A percentile compares a stretch with the other conserved stretches of the same genome.
Evolutionary conservation across 2,797 vertebrate genomes (phyloP).

Genomic region (Chelidonichthys spinosus): DNA sequence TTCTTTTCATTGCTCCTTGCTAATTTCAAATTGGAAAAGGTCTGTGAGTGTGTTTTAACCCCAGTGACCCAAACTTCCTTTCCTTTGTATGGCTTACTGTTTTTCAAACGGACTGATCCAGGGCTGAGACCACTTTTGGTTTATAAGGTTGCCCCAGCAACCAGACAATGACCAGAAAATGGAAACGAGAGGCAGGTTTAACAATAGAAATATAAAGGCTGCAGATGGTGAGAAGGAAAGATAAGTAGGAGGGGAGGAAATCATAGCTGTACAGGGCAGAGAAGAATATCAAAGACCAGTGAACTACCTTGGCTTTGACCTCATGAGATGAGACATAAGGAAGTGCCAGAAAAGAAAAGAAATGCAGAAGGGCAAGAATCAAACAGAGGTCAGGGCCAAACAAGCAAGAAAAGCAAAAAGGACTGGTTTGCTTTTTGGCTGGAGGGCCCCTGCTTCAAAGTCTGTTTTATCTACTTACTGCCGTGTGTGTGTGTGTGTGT

Average conservation of each 20-base stretch:
- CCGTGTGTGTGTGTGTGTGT: neutral
- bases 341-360: slow-evolving; percentile 21
- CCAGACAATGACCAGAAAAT: slow-evolving; percentile 71
- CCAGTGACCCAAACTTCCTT: slow-evolving; percentile 33
- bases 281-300: slow-evolving; percentile 50
- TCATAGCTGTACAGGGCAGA: slow-evolving; percentile 21
- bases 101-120: slow-evolving; percentile 50
- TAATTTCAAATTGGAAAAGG: slow-evolving; percentile 3
- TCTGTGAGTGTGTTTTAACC: slow-evolving; percentile 7
- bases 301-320: slow-evolving; percentile 29
- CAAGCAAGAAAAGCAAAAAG: neutral
- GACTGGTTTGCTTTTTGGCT: slow-evolving; percentile 10
- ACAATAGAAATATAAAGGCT: slow-evolving; percentile 48
- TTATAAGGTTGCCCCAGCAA: slow-evolving; percentile 36
- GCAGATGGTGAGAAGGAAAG: slow-evolving; percentile 19
- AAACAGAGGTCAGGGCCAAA: neutral
- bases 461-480: slow-evolving; percentile 27
- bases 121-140: slow-evolving; percentile 6
- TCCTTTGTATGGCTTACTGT: slow-evolving; percentile 19
- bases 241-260: slow-evolving; percentile 35
- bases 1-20: neutral
- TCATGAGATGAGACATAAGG: slow-evolving; percentile 26
- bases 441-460: slow-evolving; percentile 24
- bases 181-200: slow-evolving; percentile 5
- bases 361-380: slow-evolving; percentile 10